These are phyloP conservation scores for Cydia splendana DNA, from an alignment of 1,140 invertebrate genomes.

Conservation along the genomic window DNA sequence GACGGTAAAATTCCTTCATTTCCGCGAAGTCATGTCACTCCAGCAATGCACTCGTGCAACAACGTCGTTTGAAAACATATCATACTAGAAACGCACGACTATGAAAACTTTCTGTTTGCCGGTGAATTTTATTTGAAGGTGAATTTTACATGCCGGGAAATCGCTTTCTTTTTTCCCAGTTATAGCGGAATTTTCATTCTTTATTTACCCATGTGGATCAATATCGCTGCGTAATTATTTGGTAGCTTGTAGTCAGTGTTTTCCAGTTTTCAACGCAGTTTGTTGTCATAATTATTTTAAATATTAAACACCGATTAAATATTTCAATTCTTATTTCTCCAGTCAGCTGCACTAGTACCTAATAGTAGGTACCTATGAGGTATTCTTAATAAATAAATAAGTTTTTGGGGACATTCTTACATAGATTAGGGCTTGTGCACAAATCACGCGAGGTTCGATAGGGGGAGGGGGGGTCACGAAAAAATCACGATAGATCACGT, in stretches of 20 bases:
- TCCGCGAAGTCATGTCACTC: conserved; percentile 21
- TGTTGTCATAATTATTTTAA: no score
- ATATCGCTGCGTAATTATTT: not conserved
- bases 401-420: no score
- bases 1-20: conserved; percentile 39
- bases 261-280: not conserved
- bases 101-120: conserved; percentile 25
- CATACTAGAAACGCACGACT: conserved; percentile 21
- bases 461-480: no score
- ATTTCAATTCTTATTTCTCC: no score
- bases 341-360: no score
- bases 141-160: conserved; percentile 1
- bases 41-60: conserved; percentile 28
- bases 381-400: no score
- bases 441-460: no score
- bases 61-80: conserved; percentile 9
- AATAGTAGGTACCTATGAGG: no score
- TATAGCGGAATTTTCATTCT: not conserved
- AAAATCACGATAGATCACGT: no score
- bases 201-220: not conserved
- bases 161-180: not conserved
- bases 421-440: no score
- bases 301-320: no score
- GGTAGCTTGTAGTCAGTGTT: not conserved
- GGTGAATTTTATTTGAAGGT: conserved; percentile 27